phyloP scores from a whole-genome alignment of 2,888 invertebrate species.

The Nomada fabriciana region DNA sequence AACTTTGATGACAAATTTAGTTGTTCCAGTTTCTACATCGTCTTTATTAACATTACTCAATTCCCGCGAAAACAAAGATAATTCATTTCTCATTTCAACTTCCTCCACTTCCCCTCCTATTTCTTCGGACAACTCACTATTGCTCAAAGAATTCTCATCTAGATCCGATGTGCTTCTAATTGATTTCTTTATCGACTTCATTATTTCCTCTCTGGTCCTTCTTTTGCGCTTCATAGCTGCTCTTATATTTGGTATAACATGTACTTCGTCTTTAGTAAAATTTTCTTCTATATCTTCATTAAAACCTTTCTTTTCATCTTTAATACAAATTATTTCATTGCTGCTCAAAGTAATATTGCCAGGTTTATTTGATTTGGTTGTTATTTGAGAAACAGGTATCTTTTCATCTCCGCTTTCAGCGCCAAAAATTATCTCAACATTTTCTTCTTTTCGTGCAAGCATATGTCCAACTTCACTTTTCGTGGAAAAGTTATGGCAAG shows the following conservation, averaged over 20 bases:
- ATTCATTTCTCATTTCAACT: conserved; percentile 34
- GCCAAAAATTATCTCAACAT: conserved; percentile 70
- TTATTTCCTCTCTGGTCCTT: conserved; percentile 66
- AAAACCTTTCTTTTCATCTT: conserved; percentile 60
- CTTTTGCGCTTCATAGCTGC: conserved; percentile 65
- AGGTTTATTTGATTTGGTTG: conserved; percentile 28
- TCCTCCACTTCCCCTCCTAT: conserved; percentile 10
- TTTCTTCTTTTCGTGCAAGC: conserved; percentile 52
- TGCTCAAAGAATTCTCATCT: conserved; percentile 49
- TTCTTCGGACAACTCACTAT: conserved; percentile 53
- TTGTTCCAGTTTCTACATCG: conserved; percentile 6
- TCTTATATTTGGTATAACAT: conserved; percentile 58
- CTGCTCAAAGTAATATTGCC: not conserved
- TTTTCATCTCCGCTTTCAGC: conserved; percentile 69
- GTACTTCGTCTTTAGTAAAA: conserved; percentile 61
- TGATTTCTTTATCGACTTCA: conserved; percentile 69
- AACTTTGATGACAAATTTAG: conserved; percentile 75
- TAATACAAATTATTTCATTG: conserved; percentile 24
- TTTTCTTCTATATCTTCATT: conserved; percentile 64
- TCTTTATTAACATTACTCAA: conserved; percentile 17
- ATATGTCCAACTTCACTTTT: conserved; percentile 56
- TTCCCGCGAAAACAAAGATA: conserved; percentile 11
- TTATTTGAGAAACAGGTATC: conserved; percentile 7
- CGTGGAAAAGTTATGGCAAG: conserved; percentile 41
- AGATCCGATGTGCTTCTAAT: conserved; percentile 59